Percentiles rank a stretch among this genome's conserved stretches.
Evolutionary conservation across 1,140 invertebrate genomes (phyloP).

Genomic region (Drosophila navojoa): DNA sequence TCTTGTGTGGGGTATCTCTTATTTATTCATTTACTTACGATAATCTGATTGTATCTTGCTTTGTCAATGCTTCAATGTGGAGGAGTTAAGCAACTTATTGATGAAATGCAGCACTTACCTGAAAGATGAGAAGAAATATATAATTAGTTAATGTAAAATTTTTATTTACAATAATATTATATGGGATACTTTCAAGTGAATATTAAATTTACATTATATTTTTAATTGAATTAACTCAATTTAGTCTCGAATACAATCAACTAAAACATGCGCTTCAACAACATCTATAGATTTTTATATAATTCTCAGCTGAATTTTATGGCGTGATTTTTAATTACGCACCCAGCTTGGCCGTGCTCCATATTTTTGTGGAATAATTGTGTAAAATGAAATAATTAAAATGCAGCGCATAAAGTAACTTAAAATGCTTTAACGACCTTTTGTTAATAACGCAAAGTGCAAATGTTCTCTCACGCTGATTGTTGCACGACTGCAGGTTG

Average conservation of each 20-base stretch:
- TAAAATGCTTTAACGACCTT: constrained; percentile 75
- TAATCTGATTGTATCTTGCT: constrained; percentile 33
- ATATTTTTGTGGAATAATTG: constrained; percentile 60
- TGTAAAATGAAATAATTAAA: constrained; percentile 76
- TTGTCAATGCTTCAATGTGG: constrained; percentile 59
- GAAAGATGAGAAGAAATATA: constrained; percentile 28
- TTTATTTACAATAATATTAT: background rate
- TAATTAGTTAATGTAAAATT: constrained; percentile 22
- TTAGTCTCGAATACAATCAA: background rate
- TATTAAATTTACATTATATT: background rate
- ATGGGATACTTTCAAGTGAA: background rate
- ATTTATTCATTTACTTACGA: constrained; percentile 65
- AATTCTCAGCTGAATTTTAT: background rate
- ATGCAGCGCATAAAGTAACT: constrained; percentile 66
- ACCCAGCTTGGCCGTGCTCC: background rate
- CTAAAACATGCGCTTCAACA: background rate
- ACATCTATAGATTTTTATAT: background rate
- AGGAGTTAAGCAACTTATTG: constrained; percentile 1
- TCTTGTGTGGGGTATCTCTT: constrained; percentile 15
- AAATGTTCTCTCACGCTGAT: constrained; percentile 56
- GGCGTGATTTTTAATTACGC: constrained; percentile 23
- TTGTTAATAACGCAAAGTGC: constrained; percentile 80
- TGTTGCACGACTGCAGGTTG: constrained; percentile 23
- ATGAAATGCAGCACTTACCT: constrained; percentile 62
- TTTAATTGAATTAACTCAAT: background rate